phyloP scores from a whole-genome alignment of 2,797 vertebrate species.

The Amphiprion clarkii region DNA sequence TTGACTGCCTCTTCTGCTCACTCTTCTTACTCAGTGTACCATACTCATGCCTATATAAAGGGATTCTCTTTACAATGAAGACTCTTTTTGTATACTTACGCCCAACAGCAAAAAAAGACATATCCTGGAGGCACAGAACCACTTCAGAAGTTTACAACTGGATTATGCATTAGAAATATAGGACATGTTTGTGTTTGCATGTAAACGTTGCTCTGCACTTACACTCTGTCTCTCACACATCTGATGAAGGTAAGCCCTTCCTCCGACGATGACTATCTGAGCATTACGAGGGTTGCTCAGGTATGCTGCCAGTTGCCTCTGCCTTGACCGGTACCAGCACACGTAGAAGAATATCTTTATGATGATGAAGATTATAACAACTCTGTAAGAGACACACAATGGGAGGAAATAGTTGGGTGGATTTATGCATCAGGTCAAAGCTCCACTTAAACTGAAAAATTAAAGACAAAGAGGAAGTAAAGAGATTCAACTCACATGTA shows the following conservation, averaged over 20 bases:
- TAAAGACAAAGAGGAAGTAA: not conserved
- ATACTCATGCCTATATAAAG: not conserved
- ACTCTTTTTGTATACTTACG: not conserved
- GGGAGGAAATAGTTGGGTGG: rapidly evolving
- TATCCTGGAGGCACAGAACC: not conserved
- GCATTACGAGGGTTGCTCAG: slow-evolving; percentile 90
- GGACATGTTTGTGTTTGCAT: not conserved
- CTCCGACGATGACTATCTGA: slow-evolving; percentile 91
- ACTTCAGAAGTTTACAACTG: not conserved
- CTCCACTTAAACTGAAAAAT: not conserved
- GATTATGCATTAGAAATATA: not conserved
- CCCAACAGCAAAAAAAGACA: not conserved
- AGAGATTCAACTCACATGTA: slow-evolving; percentile 86
- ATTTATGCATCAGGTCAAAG: not conserved
- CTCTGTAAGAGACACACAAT: slow-evolving; percentile 72
- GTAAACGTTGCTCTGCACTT: slow-evolving; percentile 64
- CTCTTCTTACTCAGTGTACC: not conserved
- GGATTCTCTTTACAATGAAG: slow-evolving; percentile 1
- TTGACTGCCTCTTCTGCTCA: slow-evolving; percentile 16
- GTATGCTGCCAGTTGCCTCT: slow-evolving; percentile 89
- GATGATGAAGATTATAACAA: slow-evolving; percentile 91
- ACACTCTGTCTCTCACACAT: slow-evolving; percentile 90
- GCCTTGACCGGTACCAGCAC: slow-evolving; percentile 91
- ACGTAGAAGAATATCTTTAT: slow-evolving; percentile 92
- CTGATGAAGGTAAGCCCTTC: slow-evolving; percentile 90